Base-by-base conservation (phyloP, 2,113 vertebrate genomes). In the Tichodroma muraria region DNA sequence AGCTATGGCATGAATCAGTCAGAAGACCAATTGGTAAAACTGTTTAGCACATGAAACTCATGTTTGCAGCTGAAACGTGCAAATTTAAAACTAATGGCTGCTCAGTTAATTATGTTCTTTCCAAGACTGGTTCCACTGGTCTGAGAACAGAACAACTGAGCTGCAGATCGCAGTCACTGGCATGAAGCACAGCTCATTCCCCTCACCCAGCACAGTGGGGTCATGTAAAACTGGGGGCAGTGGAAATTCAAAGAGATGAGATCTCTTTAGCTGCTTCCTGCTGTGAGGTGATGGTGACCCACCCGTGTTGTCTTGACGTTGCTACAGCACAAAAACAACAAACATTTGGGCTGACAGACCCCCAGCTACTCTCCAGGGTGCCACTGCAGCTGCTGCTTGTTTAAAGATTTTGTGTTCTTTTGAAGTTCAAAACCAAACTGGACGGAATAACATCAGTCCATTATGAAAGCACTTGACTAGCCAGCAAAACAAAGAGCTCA, bases 391-490 rank as follows among this genome's bases (percentile, higher is more conserved):
- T 89, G 84, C 72, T 66, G 40, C 63, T 94, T 95, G 90, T 86
- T 86, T 92, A 54, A 76, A 92, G 53, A 86, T 60, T 75, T 37
- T 85, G 61, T 49, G n/a, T 45, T 72, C 53, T 64, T 94, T 79
- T 94, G 71, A 95, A 95, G 88, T 80, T 88, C 89, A 93, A 94
- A 97, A 61, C 31, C 57, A 77, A 89, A 91, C 50, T 75, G 80
- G 71, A 83, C 57, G 61, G 88, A 94, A 33, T 66, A 64, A 79
- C 44, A 33, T 66, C 71, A 80, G 68, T 13, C 37, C 15, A 11
- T 49, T 93, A 92, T 6, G 44, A 90, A 94, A 90, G 42, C 64
- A 87, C 64, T 66, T 60, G 54, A 37, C 18, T n/a, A 68, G 50
- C 63, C 57, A 91, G 64, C 31, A 47, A 75, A 93, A 86, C 27